phyloP scores from a whole-genome alignment of 2,113 vertebrate genomes.

The Megaleporinus macrocephalus region DNA sequence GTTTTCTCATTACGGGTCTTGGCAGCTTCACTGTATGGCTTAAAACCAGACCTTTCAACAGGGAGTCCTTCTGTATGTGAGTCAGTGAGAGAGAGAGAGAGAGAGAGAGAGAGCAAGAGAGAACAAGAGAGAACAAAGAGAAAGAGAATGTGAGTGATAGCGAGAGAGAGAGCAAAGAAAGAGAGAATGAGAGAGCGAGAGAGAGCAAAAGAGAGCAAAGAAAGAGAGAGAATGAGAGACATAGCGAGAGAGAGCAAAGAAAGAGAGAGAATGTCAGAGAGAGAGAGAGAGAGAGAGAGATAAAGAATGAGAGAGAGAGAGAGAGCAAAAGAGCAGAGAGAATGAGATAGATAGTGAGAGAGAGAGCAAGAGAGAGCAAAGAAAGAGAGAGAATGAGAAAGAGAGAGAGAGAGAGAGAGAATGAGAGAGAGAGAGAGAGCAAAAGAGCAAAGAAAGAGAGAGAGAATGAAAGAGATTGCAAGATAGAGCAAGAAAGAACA shows the following conservation, averaged over 20 bases:
- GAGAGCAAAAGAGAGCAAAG: too few species aligned
- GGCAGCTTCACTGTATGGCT: conserved; percentile 6
- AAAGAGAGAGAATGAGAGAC: conserved; percentile 23
- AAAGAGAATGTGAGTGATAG: too few species aligned
- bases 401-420: conserved; percentile 32
- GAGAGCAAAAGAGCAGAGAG: conserved; percentile 30
- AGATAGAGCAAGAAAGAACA: too few species aligned
- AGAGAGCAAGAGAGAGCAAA: too few species aligned
- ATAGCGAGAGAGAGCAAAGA: conserved; percentile 10
- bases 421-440: neutral
- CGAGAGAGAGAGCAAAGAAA: too few species aligned
- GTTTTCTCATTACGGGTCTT: conserved; percentile 12
- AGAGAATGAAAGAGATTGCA: conserved; percentile 19
- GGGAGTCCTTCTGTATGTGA: conserved; percentile 22
- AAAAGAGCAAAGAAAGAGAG: too few species aligned
- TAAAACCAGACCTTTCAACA: conserved; percentile 4
- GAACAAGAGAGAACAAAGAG: conserved; percentile 1
- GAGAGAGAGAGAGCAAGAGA: conserved; percentile 24
- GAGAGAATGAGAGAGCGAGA: conserved; percentile 16
- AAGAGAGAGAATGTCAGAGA: conserved; percentile 25
- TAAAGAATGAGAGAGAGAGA: conserved; percentile 17
- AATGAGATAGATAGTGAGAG: neutral
- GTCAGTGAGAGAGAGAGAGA: conserved; percentile 2
- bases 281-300: conserved; percentile 21
- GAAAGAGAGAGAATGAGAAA: conserved; percentile 22